These are phyloP conservation scores for Taxidea taxus DNA, from an alignment of 2,113 vertebrate species.

Conservation along the genomic window DNA sequence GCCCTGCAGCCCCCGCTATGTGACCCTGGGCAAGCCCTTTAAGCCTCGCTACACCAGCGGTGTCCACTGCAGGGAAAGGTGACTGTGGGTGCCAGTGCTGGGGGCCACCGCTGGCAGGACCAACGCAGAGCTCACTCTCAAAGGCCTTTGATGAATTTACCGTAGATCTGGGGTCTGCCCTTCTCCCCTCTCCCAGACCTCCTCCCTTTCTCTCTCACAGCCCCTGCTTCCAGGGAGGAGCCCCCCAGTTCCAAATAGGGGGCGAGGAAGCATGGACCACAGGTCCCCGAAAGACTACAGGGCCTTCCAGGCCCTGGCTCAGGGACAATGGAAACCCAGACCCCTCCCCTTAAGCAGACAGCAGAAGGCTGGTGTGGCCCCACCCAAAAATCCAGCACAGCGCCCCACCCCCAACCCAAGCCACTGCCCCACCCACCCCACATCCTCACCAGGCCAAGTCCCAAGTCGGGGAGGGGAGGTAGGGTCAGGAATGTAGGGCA, in stretches of 20 bases:
- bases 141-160: neutral
- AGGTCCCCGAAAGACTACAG: neutral
- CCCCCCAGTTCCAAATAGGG: accelerated
- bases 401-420: constrained; percentile 27
- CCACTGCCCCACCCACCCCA: constrained; percentile 27
- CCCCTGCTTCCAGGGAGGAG: neutral
- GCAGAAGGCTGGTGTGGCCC: neutral
- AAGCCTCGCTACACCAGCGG: neutral
- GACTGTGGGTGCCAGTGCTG: neutral
- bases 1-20: neutral
- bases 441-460: neutral
- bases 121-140: neutral
- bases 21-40: neutral
- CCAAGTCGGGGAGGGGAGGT: neutral
- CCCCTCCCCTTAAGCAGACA: neutral
- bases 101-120: neutral
- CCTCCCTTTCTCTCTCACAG: neutral
- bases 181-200: neutral
- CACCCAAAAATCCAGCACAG: constrained; percentile 3
- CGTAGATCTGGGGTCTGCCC: neutral
- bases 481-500: constrained; percentile 58
- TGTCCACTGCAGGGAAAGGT: neutral
- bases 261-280: neutral
- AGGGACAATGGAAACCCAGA: neutral
- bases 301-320: neutral